phyloP scores from a whole-genome alignment of 2,797 vertebrate species.

The Microctenopoma lineatum region DNA sequence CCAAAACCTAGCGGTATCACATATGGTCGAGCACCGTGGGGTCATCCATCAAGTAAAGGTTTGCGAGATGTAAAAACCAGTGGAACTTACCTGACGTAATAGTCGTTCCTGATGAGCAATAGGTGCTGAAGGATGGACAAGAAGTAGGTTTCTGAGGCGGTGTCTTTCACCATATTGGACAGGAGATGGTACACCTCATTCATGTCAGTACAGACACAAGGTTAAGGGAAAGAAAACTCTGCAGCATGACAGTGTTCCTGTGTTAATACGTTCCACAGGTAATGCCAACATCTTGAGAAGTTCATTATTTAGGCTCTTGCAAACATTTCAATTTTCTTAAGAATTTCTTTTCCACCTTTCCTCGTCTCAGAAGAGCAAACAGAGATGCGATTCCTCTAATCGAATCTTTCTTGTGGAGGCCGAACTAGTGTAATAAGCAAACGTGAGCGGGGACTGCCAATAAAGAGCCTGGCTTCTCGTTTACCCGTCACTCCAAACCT shows the following conservation, averaged over 20 bases:
- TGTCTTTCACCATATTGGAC: slow-evolving; percentile 97
- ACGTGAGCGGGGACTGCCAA: slow-evolving; percentile 53
- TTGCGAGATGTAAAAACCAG: slow-evolving; percentile 9
- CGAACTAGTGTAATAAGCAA: slow-evolving; percentile 67
- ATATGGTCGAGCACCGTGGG: slow-evolving; percentile 1
- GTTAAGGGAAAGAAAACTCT: slow-evolving; percentile 83
- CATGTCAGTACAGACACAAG: slow-evolving; percentile 86
- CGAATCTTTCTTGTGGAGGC: slow-evolving; percentile 56
- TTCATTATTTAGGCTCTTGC: slow-evolving; percentile 23
- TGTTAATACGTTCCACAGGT: slow-evolving; percentile 13
- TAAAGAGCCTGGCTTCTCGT: slow-evolving; percentile 72
- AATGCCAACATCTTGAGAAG: slow-evolving; percentile 12
- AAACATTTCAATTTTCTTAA: slow-evolving; percentile 40
- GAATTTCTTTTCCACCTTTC: slow-evolving; percentile 39
- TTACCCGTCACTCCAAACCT: slow-evolving; percentile 71
- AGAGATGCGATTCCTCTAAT: slow-evolving; percentile 66
- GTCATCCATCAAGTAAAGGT: slow-evolving; percentile 22
- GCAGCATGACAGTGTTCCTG: not conserved
- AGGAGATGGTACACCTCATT: slow-evolving; percentile 95
- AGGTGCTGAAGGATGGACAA: slow-evolving; percentile 97
- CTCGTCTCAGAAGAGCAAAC: slow-evolving; percentile 63
- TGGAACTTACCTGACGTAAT: slow-evolving; percentile 91
- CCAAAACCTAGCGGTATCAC: not conserved
- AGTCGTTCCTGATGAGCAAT: slow-evolving; percentile 96
- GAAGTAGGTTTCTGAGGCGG: slow-evolving; percentile 91